Evolutionary conservation across 2,888 invertebrate species (phyloP).

Genomic region (Cyrtodaria siliqua): DNA sequence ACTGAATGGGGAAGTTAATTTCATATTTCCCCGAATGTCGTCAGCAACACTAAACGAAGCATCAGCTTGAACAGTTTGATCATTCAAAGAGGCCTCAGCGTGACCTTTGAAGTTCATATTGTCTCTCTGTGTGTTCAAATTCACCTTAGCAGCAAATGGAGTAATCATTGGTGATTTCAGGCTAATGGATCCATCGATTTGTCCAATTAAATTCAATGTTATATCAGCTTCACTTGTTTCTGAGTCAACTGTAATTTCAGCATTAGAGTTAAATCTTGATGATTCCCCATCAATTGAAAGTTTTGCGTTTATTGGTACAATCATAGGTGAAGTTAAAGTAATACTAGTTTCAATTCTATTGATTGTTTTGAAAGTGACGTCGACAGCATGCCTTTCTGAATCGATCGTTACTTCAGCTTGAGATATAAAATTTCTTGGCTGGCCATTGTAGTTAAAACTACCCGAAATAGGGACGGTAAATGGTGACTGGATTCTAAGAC

Average conservation of each 20-base stretch:
- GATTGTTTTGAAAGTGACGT: not conserved
- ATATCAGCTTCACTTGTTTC: too few relatives aligned
- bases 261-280: too few relatives aligned
- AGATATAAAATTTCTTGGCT: not conserved
- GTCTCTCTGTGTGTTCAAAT: too few relatives aligned
- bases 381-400: constrained; percentile 4
- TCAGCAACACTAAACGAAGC: constrained; percentile 27
- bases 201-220: too few relatives aligned
- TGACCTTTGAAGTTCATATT: constrained; percentile 34
- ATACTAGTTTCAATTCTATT: not conserved
- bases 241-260: too few relatives aligned
- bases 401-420: constrained; percentile 6
- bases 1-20: not conserved
- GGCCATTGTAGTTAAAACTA: not conserved
- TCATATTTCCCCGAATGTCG: not conserved
- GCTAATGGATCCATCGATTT: too few relatives aligned
- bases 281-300: too few relatives aligned
- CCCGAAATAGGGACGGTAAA: not conserved
- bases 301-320: constrained; percentile 2
- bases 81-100: constrained; percentile 18
- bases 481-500: constrained; percentile 2
- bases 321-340: constrained; percentile 6
- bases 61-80: constrained; percentile 53
- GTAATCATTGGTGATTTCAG: too few relatives aligned
- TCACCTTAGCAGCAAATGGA: too few relatives aligned